Evolutionary conservation across 2,113 vertebrate genomes (phyloP).

Genomic region (Procavia capensis): DNA sequence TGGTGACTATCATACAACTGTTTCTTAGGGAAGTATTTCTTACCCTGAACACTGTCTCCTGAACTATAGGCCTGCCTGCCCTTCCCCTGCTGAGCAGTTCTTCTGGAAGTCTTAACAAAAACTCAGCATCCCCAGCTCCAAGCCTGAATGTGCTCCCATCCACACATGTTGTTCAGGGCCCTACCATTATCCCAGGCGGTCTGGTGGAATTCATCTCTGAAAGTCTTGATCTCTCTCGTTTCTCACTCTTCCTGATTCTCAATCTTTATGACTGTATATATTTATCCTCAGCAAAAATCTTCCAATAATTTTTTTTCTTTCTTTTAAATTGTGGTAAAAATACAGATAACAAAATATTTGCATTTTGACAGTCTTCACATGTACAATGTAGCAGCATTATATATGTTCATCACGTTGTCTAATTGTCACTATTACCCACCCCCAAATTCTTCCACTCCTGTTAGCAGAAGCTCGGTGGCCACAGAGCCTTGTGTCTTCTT

Average conservation of each 20-base stretch:
- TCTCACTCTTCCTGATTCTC: background rate
- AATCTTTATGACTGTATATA: background rate
- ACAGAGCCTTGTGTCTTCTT: too few species aligned
- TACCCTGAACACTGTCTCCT: background rate
- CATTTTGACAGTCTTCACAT: too few species aligned
- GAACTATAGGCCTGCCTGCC: background rate
- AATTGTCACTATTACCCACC: too few species aligned
- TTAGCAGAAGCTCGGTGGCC: too few species aligned
- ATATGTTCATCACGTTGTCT: too few species aligned
- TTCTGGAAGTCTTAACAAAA: background rate
- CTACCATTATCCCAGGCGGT: background rate
- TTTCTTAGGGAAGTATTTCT: background rate
- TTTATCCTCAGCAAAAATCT: background rate
- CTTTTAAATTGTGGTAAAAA: background rate
- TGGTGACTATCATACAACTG: too few species aligned
- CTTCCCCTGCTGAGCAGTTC: background rate
- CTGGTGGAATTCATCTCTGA: background rate
- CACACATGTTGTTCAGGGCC: too few species aligned
- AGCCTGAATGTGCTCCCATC: background rate
- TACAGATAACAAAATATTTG: too few species aligned
- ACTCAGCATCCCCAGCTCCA: background rate
- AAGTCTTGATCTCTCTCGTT: background rate
- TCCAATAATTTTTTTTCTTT: background rate
- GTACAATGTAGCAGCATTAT: too few species aligned
- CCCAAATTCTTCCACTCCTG: too few species aligned